phyloP scores from a whole-genome alignment of 2,797 vertebrate species.

The Sebastes minor region DNA sequence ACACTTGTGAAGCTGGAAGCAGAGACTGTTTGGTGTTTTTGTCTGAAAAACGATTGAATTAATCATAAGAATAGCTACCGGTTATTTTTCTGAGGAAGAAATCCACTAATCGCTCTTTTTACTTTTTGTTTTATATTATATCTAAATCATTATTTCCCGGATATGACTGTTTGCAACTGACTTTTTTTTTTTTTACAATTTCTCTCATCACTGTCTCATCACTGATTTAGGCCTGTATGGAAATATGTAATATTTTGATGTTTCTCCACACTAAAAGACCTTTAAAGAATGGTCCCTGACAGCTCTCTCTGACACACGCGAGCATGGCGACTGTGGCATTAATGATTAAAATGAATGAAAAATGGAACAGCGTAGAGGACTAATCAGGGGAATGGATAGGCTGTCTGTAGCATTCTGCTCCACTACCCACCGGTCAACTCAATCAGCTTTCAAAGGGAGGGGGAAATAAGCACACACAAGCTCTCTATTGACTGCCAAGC shows the following conservation, averaged over 20 bases:
- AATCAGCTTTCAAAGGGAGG: constrained; percentile 60
- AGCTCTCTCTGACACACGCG: neutral
- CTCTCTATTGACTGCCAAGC: constrained; percentile 60
- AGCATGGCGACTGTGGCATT: constrained; percentile 6
- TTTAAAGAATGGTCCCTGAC: constrained; percentile 20
- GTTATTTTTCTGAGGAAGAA: neutral
- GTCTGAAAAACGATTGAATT: neutral
- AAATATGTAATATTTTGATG: constrained; percentile 17
- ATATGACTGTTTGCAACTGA: neutral
- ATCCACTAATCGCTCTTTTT: neutral
- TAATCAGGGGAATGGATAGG: constrained; percentile 63
- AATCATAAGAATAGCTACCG: neutral
- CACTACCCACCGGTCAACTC: constrained; percentile 58
- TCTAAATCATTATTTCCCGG: neutral
- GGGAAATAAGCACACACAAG: constrained; percentile 22
- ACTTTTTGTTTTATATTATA: neutral
- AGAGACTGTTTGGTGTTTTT: neutral
- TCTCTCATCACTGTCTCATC: neutral
- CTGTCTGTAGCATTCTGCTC: constrained; percentile 55
- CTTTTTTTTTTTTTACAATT: neutral
- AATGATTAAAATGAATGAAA: constrained; percentile 55
- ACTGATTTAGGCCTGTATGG: constrained; percentile 4
- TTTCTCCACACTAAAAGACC: constrained; percentile 10
- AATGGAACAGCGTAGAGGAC: constrained; percentile 29
- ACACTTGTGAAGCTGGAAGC: neutral